Percentiles rank a stretch among this genome's conserved stretches.
Evolutionary conservation across 2,797 vertebrate species (phyloP).

Genomic region (Poliocrania exsul): DNA sequence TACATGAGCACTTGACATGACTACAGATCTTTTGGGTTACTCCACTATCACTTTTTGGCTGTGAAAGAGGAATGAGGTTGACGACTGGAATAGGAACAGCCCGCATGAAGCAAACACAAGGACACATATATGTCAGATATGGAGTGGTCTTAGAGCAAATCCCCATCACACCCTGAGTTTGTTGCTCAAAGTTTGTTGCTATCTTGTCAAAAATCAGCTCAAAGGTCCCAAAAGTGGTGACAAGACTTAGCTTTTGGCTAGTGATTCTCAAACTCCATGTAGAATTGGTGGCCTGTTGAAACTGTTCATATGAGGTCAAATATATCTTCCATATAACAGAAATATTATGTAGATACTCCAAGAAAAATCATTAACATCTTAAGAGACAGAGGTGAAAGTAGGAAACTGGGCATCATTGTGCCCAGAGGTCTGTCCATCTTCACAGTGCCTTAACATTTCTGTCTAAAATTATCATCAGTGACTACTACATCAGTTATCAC

Average conservation of each 20-base stretch:
- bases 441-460: background rate
- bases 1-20: background rate
- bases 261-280: background rate
- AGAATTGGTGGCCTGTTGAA: background rate
- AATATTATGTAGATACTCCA: background rate
- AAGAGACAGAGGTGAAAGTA: background rate
- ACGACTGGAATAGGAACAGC: background rate
- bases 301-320: background rate
- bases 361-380: background rate
- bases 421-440: background rate
- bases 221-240: background rate
- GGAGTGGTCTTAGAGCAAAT: background rate
- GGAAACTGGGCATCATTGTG: background rate
- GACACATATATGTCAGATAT: accelerated
- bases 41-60: background rate
- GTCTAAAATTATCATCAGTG: background rate
- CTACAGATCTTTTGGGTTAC: background rate
- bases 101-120: accelerated
- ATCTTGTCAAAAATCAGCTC: background rate
- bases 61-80: background rate
- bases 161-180: background rate
- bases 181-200: background rate
- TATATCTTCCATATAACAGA: background rate
- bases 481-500: background rate
- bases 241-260: background rate